Percentiles rank a stretch among this genome's conserved stretches.
phyloP scores from a whole-genome alignment of 2,888 invertebrate genomes.

The Drosophila subsilvestris region DNA sequence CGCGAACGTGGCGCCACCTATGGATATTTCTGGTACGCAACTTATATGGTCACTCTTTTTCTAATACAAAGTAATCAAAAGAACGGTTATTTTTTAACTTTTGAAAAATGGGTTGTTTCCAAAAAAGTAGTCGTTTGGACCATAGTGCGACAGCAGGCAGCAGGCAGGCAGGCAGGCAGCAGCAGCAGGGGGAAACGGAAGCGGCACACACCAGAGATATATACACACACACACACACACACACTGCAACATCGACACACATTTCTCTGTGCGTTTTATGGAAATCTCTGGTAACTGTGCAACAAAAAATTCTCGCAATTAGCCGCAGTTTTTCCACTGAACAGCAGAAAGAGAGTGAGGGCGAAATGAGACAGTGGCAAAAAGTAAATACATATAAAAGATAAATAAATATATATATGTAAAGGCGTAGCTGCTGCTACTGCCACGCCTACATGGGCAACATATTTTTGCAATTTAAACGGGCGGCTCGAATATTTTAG shows the following conservation, averaged over 20 bases:
- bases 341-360: constrained; percentile 26
- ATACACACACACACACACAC: constrained; percentile 20
- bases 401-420: constrained; percentile 35
- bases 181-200: not conserved
- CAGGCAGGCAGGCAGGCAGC: not conserved
- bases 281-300: constrained; percentile 64
- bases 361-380: not conserved
- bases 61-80: too few species aligned
- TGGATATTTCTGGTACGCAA: too few species aligned
- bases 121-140: too few species aligned
- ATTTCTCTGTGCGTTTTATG: constrained; percentile 56
- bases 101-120: too few species aligned
- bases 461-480: constrained; percentile 31
- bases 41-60: too few species aligned
- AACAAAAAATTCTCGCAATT: constrained; percentile 63
- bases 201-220: not conserved
- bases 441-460: not conserved
- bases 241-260: not conserved
- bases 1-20: too few species aligned
- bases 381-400: constrained; percentile 15
- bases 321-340: constrained; percentile 66
- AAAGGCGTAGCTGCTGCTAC: not conserved
- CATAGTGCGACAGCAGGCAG: too few species aligned
- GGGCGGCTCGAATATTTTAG: constrained; percentile 12
- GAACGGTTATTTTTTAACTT: too few species aligned